Percentiles rank a stretch among this genome's conserved stretches.
These are phyloP conservation scores for Cotesia congregata DNA, from an alignment of 2,888 invertebrate species.

Conservation along the genomic window DNA sequence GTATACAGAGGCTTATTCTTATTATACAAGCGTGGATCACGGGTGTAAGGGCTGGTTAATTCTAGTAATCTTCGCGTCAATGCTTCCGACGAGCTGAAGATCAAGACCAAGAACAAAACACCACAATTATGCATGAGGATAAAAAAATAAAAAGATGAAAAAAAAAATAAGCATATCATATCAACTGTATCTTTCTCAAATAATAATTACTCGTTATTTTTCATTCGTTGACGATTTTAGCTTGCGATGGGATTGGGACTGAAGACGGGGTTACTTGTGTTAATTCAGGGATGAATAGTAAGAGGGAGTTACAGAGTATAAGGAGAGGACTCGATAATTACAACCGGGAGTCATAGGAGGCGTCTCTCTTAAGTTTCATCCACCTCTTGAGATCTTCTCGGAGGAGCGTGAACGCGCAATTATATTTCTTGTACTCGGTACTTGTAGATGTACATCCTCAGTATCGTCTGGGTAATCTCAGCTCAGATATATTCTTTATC, in stretches of 20 bases:
- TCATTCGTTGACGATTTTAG: conserved; percentile 3
- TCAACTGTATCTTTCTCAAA: background rate
- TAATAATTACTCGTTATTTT: background rate
- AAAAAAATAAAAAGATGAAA: conserved; percentile 43
- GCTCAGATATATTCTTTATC: background rate
- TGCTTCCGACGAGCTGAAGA: conserved; percentile 56
- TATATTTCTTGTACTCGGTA: conserved; percentile 52
- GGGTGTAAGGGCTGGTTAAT: conserved; percentile 59
- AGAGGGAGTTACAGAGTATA: conserved; percentile 9
- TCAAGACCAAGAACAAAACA: conserved; percentile 36
- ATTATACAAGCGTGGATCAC: conserved; percentile 35
- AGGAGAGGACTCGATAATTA: conserved; percentile 66
- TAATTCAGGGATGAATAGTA: conserved; percentile 19
- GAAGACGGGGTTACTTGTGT: background rate
- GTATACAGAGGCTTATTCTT: background rate
- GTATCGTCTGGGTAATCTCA: background rate
- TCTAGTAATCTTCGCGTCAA: conserved; percentile 68
- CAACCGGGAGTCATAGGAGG: conserved; percentile 69
- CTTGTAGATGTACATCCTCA: background rate
- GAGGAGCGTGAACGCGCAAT: conserved; percentile 68
- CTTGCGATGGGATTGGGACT: conserved; percentile 19
- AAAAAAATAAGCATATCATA: conserved; percentile 23
- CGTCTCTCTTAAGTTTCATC: conserved; percentile 63
- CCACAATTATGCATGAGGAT: conserved; percentile 46
- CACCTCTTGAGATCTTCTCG: conserved; percentile 59